phyloP scores from a whole-genome alignment of 2,113 vertebrate genomes.

The Rhodinocichla rosea region DNA sequence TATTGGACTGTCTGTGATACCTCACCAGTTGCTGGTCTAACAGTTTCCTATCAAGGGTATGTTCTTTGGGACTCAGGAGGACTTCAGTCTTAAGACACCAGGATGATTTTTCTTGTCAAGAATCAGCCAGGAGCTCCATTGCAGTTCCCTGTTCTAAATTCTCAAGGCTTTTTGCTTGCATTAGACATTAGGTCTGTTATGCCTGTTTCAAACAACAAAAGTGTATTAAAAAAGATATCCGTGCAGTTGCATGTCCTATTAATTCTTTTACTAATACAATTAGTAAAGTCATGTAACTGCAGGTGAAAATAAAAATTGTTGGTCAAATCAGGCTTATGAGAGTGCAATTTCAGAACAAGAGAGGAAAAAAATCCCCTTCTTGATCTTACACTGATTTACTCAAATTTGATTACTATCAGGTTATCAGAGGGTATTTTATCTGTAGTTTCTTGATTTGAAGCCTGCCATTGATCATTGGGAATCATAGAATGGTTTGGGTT shows the following conservation, averaged over 20 bases:
- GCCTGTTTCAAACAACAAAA: not conserved
- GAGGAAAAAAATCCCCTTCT: not conserved
- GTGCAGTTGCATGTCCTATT: not conserved
- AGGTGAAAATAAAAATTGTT: not conserved
- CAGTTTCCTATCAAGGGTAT: constrained; percentile 87
- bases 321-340: not conserved
- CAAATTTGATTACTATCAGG: not conserved
- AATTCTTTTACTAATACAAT: not conserved
- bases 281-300: not conserved
- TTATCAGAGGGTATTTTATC: not conserved
- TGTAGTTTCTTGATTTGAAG: not conserved
- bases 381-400: not conserved
- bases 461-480: not conserved
- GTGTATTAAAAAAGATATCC: not conserved
- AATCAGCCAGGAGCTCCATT: not conserved
- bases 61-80: constrained; percentile 22
- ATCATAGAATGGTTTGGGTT: not conserved
- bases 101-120: not conserved
- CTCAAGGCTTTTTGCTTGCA: not conserved
- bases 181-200: not conserved
- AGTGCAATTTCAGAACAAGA: not conserved
- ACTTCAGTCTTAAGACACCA: not conserved
- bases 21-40: constrained; percentile 85
- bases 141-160: not conserved
- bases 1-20: constrained; percentile 85